Evolutionary conservation across 2,113 vertebrate genomes (phyloP).

Genomic region (Hippocampus zosterae): DNA sequence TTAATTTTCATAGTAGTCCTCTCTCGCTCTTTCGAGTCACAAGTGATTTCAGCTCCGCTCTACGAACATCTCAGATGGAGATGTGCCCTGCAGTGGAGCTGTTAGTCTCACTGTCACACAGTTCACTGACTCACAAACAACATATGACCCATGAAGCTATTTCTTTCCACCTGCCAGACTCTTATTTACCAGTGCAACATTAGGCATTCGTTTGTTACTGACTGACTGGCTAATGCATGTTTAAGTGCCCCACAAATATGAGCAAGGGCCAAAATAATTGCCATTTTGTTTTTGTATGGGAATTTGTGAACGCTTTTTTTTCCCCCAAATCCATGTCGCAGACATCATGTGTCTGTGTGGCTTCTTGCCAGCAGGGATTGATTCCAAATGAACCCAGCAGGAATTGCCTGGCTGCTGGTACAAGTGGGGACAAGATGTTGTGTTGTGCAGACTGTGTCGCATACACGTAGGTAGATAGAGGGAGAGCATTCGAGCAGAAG

Average conservation of each 20-base stretch:
- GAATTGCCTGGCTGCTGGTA: constrained; percentile 24
- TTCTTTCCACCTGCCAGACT: constrained; percentile 36
- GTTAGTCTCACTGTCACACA: constrained; percentile 62
- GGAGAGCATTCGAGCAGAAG: constrained; percentile 24
- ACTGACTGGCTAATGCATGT: constrained; percentile 30
- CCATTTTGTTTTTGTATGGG: constrained; percentile 2
- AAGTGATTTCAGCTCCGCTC: constrained; percentile 22
- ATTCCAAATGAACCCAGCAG: constrained; percentile 25
- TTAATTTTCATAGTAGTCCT: constrained; percentile 36
- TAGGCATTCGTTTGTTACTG: constrained; percentile 14
- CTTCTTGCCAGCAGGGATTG: constrained; percentile 6
- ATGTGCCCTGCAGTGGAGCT: constrained; percentile 42
- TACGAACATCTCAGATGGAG: constrained; percentile 51
- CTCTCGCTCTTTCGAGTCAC: constrained; percentile 28
- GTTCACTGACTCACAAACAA: constrained; percentile 60
- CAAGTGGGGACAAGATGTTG: constrained; percentile 16
- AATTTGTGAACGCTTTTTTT: not conserved
- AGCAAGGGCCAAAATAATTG: constrained; percentile 5
- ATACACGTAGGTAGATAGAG: constrained; percentile 3
- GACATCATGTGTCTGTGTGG: not conserved
- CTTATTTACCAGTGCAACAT: constrained; percentile 18
- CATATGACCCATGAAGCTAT: constrained; percentile 42
- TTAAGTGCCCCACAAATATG: constrained; percentile 21
- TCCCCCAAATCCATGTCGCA: constrained; percentile 5
- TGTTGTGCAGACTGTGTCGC: not conserved